Evolutionary conservation across 1,140 invertebrate species (phyloP), one percentile per base, ranked within the genome.

Genomic region (Phortica variegata): DNA sequence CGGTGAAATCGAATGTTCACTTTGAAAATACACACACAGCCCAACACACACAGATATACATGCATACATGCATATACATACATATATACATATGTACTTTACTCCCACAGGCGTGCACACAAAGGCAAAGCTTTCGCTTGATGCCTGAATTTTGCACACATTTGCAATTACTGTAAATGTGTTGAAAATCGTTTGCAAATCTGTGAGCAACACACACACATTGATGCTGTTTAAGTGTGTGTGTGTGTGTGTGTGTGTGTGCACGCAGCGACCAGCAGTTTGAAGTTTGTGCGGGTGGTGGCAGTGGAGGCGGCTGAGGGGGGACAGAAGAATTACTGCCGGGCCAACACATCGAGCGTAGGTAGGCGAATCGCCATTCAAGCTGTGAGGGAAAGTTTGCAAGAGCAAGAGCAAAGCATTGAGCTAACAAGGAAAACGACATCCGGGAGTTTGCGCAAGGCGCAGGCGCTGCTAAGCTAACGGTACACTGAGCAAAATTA

Each of bases 101-200:
- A 47, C 49, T 49, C 43, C 39, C 38, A 49, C 51, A 38, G 45
- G 17, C 45, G 40, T 44, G 47, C 37, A 33, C 29, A 39, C 46
- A 43, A 50, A 33, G 49, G 45, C 46, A 49, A 10, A 43, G 26
- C 26, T 29, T n/a, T 7, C 26, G 33, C 8, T 15, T 18, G 12
- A 47, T 2, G 31, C 18, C 19, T 48, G 38, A 71, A 71, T 71
- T 71, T 71, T 71, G 66, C 66, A 71, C 66, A 71, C 66, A 71
- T 71, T 71, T 63, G 63, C 66, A 71, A 56, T 71, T 48, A 71
- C 63, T 71, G 66, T 60, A 71, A 71, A 71, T 71, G 66, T 71
- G 66, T 71, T 71, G 66, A 71, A 71, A 71, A 71, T 71, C 66
- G 66, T 58, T 62, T 71, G 66, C 66, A 71, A 60, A 63, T 61